These are phyloP conservation scores for Ifrita kowaldi DNA, from an alignment of 2,113 vertebrate species.

Conservation along the genomic window DNA sequence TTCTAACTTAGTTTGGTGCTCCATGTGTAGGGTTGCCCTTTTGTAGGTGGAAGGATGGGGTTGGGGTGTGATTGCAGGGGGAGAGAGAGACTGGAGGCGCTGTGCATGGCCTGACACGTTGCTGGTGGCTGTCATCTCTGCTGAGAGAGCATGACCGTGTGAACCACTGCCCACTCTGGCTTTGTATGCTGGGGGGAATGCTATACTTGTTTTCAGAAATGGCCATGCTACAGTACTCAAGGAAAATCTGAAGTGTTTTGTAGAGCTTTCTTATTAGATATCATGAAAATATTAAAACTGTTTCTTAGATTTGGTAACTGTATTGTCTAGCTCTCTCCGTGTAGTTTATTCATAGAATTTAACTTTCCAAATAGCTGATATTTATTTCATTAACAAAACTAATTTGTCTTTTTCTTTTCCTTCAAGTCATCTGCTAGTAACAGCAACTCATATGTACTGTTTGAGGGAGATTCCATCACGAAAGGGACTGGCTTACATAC, in stretches of 20 bases:
- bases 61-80: not conserved
- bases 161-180: not conserved
- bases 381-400: not conserved
- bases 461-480: conserved; percentile 91
- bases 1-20: not conserved
- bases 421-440: conserved; percentile 89
- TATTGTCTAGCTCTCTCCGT: not conserved
- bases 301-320: not conserved
- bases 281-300: not conserved
- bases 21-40: not conserved
- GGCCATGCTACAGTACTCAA: not conserved
- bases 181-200: not conserved
- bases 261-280: not conserved
- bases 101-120: accelerated
- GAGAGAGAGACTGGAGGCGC: not conserved
- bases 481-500: conserved; percentile 95
- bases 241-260: not conserved
- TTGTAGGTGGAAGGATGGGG: not conserved
- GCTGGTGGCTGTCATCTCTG: not conserved
- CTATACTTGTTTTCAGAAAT: not conserved
- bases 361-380: not conserved
- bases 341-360: not conserved
- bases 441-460: conserved; percentile 98
- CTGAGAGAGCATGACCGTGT: not conserved
- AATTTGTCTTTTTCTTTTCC: not conserved